Conservation (phyloP, 2,797 vertebrate genomes). For the Podargus strigoides region DNA sequence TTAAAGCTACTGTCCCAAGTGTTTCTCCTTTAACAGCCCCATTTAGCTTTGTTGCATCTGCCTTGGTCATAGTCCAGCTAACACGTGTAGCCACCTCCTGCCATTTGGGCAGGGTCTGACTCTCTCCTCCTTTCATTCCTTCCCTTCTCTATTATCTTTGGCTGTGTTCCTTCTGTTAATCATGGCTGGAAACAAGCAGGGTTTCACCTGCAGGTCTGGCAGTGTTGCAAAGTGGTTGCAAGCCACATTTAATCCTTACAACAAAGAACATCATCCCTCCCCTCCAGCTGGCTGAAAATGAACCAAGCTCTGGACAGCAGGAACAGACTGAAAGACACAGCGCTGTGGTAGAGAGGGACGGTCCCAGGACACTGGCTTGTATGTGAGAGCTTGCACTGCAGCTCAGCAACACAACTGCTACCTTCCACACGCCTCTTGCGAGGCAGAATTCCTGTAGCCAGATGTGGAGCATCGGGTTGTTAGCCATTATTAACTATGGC, state of each 20-base stretch:
- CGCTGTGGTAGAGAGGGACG: neutral
- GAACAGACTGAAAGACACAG: neutral
- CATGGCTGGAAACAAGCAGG: neutral
- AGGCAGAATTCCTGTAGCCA: neutral
- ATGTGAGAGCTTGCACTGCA: neutral
- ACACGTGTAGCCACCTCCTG: conserved; percentile 15
- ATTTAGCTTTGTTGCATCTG: conserved; percentile 32
- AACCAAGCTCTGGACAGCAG: neutral
- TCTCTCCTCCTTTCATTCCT: neutral
- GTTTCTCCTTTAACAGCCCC: neutral
- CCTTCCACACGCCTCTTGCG: neutral
- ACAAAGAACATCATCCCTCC: neutral
- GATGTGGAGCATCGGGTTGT: neutral
- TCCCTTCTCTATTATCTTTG: conserved; percentile 4
- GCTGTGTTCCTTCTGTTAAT: neutral
- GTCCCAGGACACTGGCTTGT: neutral
- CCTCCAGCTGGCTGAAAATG: neutral
- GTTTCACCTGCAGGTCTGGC: conserved; percentile 55
- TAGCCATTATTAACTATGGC: neutral
- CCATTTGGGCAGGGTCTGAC: conserved; percentile 9
- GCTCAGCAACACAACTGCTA: neutral
- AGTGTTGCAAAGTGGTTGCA: neutral
- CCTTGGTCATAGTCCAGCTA: neutral
- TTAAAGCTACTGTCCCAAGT: neutral
- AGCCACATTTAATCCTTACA: neutral